Percentiles rank a stretch among this genome's conserved stretches.
Evolutionary conservation across 2,113 vertebrate species (phyloP).

Genomic region (Cynoglossus semilaevis): DNA sequence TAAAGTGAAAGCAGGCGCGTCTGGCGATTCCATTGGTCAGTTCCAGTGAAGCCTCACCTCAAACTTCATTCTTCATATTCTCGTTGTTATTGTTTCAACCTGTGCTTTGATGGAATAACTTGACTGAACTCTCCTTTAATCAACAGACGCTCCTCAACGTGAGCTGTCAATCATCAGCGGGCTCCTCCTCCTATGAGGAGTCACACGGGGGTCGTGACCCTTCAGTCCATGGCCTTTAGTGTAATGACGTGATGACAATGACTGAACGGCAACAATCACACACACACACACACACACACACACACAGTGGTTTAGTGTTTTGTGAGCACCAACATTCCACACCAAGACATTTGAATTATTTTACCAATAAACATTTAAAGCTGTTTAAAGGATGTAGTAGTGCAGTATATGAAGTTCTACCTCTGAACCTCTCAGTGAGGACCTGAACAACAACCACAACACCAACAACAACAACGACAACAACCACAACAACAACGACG

Average conservation of each 20-base stretch:
- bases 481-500: no score
- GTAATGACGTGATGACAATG: constrained; percentile 19
- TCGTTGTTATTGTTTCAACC: neutral
- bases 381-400: no score
- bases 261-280: constrained; percentile 34
- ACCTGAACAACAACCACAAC: no score
- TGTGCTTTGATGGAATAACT: neutral
- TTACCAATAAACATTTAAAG: no score
- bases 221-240: constrained; percentile 31
- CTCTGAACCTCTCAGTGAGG: no score
- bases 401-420: no score
- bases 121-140: neutral
- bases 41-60: neutral
- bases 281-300: constrained; percentile 6
- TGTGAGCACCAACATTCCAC: no score
- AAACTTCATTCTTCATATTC: neutral
- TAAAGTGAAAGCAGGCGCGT: constrained; percentile 8
- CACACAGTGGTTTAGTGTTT: no score
- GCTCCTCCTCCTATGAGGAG: no score
- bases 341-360: no score
- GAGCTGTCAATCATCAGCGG: no score
- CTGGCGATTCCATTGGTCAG: neutral
- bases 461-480: no score
- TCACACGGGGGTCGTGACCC: neutral
- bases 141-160: neutral